Conservation (phyloP, 2,888 invertebrate species). For the Acanthosepion esculentum region DNA sequence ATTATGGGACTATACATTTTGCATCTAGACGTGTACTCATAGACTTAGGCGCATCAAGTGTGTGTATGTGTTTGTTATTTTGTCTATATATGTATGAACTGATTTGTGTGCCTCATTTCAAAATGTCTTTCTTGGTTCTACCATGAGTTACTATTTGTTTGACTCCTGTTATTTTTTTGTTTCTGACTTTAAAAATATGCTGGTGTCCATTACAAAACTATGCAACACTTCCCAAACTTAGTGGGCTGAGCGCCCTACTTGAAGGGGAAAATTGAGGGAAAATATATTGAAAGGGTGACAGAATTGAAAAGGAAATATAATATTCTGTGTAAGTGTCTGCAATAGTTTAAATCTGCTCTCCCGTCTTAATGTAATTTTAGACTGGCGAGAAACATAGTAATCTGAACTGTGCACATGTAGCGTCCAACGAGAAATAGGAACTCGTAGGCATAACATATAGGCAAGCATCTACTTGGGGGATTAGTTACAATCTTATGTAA, state of each 20-base stretch:
- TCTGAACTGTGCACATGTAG: neutral
- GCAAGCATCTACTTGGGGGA: neutral
- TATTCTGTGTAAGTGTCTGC: neutral
- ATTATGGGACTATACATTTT: too few relatives aligned
- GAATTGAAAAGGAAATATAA: neutral
- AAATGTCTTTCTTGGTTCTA: neutral
- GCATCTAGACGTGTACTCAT: neutral
- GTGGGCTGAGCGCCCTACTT: neutral
- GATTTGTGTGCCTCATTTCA: neutral
- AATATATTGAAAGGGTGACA: slow-evolving; percentile 18
- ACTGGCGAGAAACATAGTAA: neutral
- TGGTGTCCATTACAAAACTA: neutral
- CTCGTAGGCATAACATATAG: neutral
- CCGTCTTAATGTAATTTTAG: neutral
- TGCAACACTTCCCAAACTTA: neutral
- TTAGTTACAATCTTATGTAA: neutral
- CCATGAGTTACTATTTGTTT: neutral
- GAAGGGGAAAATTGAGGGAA: neutral
- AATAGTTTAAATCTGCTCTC: neutral
- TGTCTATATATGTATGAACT: neutral
- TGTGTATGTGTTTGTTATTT: neutral
- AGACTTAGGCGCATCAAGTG: neutral
- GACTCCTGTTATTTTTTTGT: neutral
- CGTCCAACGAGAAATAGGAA: neutral
- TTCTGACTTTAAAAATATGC: neutral